A percentile compares a stretch with the other conserved stretches of the same genome.
phyloP scores from a whole-genome alignment of 2,113 vertebrate genomes.

The Oreochromis niloticus region DNA sequence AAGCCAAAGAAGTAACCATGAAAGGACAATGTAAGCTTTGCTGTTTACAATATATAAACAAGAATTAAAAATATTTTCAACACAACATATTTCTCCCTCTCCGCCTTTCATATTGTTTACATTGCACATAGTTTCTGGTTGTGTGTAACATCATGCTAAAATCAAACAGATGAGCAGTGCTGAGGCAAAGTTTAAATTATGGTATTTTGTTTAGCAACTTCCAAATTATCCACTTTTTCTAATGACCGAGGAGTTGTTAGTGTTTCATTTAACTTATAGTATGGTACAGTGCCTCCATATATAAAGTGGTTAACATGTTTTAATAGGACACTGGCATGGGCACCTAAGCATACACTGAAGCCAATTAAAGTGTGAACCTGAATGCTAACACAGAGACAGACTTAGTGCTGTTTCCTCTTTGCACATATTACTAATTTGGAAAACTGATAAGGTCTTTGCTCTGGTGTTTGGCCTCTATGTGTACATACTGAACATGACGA shows the following conservation, averaged over 20 bases:
- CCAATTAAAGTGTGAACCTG: constrained; percentile 50
- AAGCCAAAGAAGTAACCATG: neutral
- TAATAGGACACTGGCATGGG: constrained; percentile 28
- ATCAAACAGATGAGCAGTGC: neutral
- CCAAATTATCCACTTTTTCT: neutral
- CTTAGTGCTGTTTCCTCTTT: neutral
- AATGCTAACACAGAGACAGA: constrained; percentile 10
- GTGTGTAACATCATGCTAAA: neutral
- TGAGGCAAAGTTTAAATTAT: neutral
- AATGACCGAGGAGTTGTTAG: constrained; percentile 4
- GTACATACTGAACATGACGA: constrained; percentile 21
- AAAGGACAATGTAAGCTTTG: neutral
- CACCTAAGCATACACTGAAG: constrained; percentile 35
- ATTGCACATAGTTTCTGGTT: neutral
- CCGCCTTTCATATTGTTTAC: neutral
- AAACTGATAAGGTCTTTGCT: constrained; percentile 41
- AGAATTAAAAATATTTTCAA: neutral
- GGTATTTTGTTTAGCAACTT: neutral
- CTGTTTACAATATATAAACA: neutral
- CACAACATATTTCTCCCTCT: neutral
- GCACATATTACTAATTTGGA: constrained; percentile 29
- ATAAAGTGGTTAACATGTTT: constrained; percentile 21
- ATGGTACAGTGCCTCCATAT: constrained; percentile 7
- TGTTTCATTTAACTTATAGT: constrained; percentile 16
- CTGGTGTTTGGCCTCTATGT: constrained; percentile 9